Evolutionary conservation across 1,140 invertebrate species (phyloP).

Genomic region (Dendrolimus kikuchii): DNA sequence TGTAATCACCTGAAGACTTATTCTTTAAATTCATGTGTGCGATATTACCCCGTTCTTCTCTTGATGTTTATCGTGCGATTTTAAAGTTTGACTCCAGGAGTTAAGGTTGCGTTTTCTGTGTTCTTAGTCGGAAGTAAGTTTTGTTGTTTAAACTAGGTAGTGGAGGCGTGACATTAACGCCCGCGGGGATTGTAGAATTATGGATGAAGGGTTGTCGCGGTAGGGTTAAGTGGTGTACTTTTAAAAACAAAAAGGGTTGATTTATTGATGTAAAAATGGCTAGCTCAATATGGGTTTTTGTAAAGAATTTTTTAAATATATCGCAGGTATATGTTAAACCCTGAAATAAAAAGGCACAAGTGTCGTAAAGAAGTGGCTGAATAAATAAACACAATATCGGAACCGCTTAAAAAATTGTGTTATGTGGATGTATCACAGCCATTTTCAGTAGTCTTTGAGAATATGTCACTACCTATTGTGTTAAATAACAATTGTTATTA

Average conservation of each 20-base stretch:
- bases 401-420: too few relatives aligned
- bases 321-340: background rate
- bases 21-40: constrained; percentile 50
- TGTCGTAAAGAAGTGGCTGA: background rate
- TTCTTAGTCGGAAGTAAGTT: constrained; percentile 20
- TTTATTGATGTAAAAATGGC: constrained; percentile 56
- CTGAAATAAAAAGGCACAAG: background rate
- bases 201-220: constrained; percentile 58
- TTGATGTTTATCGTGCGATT: constrained; percentile 2
- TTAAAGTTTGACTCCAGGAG: constrained; percentile 10
- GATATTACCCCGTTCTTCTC: constrained; percentile 43
- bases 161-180: constrained; percentile 66
- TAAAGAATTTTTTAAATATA: background rate
- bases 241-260: constrained; percentile 30
- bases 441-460: too few relatives aligned
- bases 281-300: constrained; percentile 13
- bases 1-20: constrained; percentile 50
- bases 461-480: too few relatives aligned
- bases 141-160: constrained; percentile 51
- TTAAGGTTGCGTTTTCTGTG: constrained; percentile 24
- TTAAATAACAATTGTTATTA: too few relatives aligned
- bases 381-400: too few relatives aligned
- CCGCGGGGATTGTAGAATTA: constrained; percentile 57
- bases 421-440: too few relatives aligned
- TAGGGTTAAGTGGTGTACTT: constrained; percentile 56